phyloP scores from a whole-genome alignment of 1,140 invertebrate species.

The Drosophila nebulosa region DNA sequence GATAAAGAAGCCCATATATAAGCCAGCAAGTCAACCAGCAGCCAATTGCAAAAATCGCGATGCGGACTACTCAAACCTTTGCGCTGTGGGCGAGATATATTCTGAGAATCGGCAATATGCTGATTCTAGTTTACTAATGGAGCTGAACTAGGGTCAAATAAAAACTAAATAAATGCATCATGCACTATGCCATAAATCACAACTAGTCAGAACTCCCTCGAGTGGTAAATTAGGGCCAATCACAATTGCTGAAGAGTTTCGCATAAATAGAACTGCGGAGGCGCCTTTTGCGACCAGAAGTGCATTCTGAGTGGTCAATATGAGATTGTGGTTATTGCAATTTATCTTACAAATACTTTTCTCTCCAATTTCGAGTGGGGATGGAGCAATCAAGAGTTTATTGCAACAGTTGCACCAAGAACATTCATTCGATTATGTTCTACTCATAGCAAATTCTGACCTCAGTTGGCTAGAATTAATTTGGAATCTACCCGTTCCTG shows the following conservation, averaged over 20 bases:
- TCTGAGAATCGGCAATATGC: conserved; percentile 4
- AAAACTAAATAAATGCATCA: conserved; percentile 6
- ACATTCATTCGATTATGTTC: conserved; percentile 33
- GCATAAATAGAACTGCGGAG: conserved; percentile 30
- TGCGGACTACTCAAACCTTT: conserved; percentile 20
- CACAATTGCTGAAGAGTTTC: neutral
- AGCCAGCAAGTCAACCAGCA: neutral
- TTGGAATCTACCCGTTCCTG: conserved; percentile 25
- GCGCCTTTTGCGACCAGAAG: too few relatives aligned
- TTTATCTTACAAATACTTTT: neutral
- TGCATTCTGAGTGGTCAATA: conserved; percentile 2
- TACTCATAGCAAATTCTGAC: conserved; percentile 10
- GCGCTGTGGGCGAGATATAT: conserved; percentile 21
- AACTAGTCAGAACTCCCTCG: neutral
- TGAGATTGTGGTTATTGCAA: conserved; percentile 19
- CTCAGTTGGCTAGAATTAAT: neutral
- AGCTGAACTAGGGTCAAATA: neutral
- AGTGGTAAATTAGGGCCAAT: neutral
- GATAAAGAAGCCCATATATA: conserved; percentile 18
- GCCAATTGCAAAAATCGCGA: conserved; percentile 18
- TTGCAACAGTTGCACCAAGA: conserved; percentile 17
- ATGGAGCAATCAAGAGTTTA: neutral
- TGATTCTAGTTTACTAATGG: neutral
- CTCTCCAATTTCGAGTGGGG: neutral
- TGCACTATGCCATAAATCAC: conserved; percentile 8